These are phyloP conservation scores for Ploceus nigricollis DNA, from an alignment of 2,113 vertebrate genomes.

Conservation along the genomic window DNA sequence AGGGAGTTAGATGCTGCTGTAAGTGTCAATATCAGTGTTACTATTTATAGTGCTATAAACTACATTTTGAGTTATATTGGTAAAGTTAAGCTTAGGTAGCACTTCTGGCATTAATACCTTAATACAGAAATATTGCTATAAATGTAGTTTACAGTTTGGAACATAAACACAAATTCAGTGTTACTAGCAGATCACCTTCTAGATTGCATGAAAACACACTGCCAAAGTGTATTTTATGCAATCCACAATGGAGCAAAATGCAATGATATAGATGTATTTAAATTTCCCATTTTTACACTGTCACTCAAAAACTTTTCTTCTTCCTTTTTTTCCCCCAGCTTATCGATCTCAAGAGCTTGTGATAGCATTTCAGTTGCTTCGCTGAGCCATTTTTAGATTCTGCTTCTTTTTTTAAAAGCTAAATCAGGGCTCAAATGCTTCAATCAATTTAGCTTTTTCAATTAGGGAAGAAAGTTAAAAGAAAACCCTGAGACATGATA, in stretches of 20 bases:
- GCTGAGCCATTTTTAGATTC: conserved; percentile 74
- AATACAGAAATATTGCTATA: conserved; percentile 65
- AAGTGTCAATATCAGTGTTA: conserved; percentile 64
- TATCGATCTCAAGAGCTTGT: conserved; percentile 76
- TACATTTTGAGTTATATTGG: conserved; percentile 61
- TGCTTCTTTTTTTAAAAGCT: conserved; percentile 76
- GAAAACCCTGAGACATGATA: conserved; percentile 45
- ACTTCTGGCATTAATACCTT: conserved; percentile 57
- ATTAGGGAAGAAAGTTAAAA: conserved; percentile 71
- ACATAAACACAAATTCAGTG: conserved; percentile 65
- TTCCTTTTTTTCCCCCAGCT: conserved; percentile 36
- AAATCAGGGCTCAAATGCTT: conserved; percentile 73
- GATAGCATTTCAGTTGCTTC: conserved; percentile 72
- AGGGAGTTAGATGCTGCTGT: conserved; percentile 45
- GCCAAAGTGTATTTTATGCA: conserved; percentile 45
- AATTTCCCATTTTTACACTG: conserved; percentile 76
- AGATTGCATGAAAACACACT: conserved; percentile 30
- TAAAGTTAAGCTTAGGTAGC: conserved; percentile 61
- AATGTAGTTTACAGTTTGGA: conserved; percentile 62
- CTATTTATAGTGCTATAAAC: conserved; percentile 73
- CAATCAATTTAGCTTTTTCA: conserved; percentile 70
- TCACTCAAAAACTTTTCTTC: conserved; percentile 75
- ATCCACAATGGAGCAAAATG: conserved; percentile 62
- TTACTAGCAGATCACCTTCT: conserved; percentile 66
- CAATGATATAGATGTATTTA: conserved; percentile 68